Evolutionary conservation across 2,888 invertebrate species (phyloP).

Genomic region (Stictocephala bisonia): DNA sequence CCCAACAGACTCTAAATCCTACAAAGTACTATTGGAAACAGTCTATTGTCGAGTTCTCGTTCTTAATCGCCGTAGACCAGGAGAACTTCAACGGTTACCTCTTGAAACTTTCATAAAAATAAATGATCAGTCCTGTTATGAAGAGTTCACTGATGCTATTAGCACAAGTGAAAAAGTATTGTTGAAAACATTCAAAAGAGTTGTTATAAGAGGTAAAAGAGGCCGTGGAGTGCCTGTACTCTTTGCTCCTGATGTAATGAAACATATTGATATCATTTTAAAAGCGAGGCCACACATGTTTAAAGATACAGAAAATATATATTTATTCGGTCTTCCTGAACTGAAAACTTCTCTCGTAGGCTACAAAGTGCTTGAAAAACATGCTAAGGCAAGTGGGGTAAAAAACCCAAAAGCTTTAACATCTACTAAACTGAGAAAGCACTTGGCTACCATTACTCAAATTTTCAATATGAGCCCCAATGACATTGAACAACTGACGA

Average conservation of each 20-base stretch:
- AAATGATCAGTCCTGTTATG: neutral
- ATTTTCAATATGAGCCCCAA: neutral
- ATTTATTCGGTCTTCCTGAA: neutral
- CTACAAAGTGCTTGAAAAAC: neutral
- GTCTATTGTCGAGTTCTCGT: neutral
- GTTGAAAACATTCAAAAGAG: neutral
- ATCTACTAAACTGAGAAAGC: constrained; percentile 1
- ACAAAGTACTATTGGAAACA: neutral
- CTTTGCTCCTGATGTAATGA: constrained; percentile 3
- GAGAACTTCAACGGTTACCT: constrained; percentile 7
- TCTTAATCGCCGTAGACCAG: neutral
- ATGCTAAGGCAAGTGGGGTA: neutral
- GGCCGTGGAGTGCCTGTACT: neutral
- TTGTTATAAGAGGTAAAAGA: constrained; percentile 13
- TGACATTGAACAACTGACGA: constrained; percentile 8
- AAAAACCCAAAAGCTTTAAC: neutral
- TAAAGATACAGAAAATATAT: neutral
- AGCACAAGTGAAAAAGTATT: neutral
- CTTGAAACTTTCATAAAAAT: neutral
- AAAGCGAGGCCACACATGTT: neutral
- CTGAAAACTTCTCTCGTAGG: neutral
- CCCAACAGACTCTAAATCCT: neutral
- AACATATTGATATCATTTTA: constrained; percentile 5
- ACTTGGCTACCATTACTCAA: constrained; percentile 14
- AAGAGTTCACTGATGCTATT: constrained; percentile 3